Evolutionary conservation across 2,113 vertebrate genomes (phyloP).

Genomic region (Erythrocercus mccallii): DNA sequence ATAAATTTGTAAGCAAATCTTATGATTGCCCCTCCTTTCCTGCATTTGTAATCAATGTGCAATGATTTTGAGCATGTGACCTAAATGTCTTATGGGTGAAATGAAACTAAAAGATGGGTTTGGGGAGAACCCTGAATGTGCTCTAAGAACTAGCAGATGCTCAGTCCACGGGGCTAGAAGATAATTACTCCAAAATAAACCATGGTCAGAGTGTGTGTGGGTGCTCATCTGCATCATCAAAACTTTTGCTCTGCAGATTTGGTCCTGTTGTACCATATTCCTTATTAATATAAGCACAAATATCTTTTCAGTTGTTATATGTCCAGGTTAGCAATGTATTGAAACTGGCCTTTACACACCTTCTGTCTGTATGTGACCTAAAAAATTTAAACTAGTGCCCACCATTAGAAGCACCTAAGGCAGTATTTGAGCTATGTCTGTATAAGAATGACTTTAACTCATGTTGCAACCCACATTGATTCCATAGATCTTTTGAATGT

Average conservation of each 20-base stretch:
- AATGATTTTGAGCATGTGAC: background rate
- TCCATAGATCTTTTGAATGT: background rate
- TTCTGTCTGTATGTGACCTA: rapidly evolving
- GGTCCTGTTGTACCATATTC: background rate
- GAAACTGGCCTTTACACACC: background rate
- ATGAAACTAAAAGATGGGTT: rapidly evolving
- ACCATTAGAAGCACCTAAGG: background rate
- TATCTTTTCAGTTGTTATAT: background rate
- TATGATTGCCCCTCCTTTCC: background rate
- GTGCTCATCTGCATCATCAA: background rate
- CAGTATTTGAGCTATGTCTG: background rate
- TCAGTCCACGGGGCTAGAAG: background rate
- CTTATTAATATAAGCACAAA: background rate
- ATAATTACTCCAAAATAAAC: background rate
- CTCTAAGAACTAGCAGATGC: background rate
- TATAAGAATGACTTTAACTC: background rate
- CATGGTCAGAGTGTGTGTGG: background rate
- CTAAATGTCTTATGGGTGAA: background rate
- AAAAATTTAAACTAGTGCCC: background rate
- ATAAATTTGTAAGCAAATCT: background rate
- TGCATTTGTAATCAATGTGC: background rate
- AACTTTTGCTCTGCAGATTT: background rate
- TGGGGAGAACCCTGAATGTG: background rate
- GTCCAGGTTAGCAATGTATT: background rate
- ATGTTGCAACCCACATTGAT: background rate